Conservation (phyloP, 2,113 vertebrate genomes). For the Pagrus major region DNA sequence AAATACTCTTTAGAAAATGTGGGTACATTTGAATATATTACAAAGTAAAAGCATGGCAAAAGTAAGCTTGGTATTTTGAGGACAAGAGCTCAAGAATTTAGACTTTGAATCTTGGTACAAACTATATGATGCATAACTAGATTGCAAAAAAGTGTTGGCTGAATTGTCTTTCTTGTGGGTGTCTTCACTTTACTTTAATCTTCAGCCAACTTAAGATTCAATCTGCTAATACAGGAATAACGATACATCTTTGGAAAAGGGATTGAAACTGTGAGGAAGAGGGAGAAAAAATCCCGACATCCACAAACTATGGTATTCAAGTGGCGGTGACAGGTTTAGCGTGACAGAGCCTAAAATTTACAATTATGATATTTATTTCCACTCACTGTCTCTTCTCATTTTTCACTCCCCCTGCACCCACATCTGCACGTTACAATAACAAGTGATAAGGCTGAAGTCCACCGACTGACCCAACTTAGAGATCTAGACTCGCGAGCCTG, state of each 20-base stretch:
- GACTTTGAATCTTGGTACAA: neutral
- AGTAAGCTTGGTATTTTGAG: neutral
- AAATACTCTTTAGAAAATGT: constrained; percentile 43
- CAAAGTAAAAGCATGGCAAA: neutral
- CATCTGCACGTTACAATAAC: constrained; percentile 30
- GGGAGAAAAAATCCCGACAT: constrained; percentile 36
- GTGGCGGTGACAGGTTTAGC: constrained; percentile 60
- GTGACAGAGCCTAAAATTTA: constrained; percentile 65
- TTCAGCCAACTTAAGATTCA: constrained; percentile 44
- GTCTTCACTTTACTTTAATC: constrained; percentile 67
- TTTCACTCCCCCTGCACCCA: constrained; percentile 31
- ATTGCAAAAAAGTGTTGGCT: constrained; percentile 26
- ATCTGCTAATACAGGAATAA: constrained; percentile 53
- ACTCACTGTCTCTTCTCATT: constrained; percentile 59
- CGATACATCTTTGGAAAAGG: constrained; percentile 41
- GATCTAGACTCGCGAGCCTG: constrained; percentile 4
- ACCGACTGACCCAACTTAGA: constrained; percentile 23
- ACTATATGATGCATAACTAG: constrained; percentile 28
- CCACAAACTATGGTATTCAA: constrained; percentile 54
- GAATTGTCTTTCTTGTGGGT: constrained; percentile 29
- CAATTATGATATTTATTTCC: constrained; percentile 65
- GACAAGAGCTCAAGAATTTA: neutral
- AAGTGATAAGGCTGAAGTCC: constrained; percentile 14
- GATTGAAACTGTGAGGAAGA: constrained; percentile 50
- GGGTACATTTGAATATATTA: constrained; percentile 29